These are phyloP conservation scores for Maniola jurtina DNA, from an alignment of 1,140 invertebrate species.

Conservation along the genomic window DNA sequence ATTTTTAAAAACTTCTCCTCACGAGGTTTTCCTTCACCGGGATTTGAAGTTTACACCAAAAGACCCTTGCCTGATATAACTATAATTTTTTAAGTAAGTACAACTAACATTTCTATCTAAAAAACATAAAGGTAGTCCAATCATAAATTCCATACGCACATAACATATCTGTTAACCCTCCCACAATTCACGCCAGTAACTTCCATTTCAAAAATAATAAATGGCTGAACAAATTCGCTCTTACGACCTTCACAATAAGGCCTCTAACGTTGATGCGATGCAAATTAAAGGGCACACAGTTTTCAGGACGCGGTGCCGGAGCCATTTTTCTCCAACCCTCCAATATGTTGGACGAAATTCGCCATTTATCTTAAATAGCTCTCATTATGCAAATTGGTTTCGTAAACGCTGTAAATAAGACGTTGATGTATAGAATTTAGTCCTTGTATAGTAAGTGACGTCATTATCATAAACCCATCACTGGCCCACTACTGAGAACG, in stretches of 20 bases:
- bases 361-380: constrained; percentile 55
- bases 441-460: constrained; percentile 2
- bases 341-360: constrained; percentile 62
- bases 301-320: constrained; percentile 46
- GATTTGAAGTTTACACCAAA: no score
- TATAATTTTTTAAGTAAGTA: no score
- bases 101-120: not conserved
- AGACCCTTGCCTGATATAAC: no score
- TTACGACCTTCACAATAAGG: constrained; percentile 29
- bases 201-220: constrained; percentile 13
- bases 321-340: constrained; percentile 63
- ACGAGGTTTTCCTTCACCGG: no score
- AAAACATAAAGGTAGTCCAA: constrained; percentile 29
- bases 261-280: constrained; percentile 33
- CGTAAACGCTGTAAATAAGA: constrained; percentile 28
- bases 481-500: no score
- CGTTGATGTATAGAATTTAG: constrained; percentile 13
- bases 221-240: constrained; percentile 25
- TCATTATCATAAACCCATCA: no score
- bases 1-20: no score
- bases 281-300: constrained; percentile 52
- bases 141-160: constrained; percentile 44
- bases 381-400: constrained; percentile 57
- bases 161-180: constrained; percentile 60
- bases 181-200: constrained; percentile 39